These are phyloP conservation scores for Argyrosomus regius DNA, from an alignment of 2,797 vertebrate genomes.

Conservation along the genomic window DNA sequence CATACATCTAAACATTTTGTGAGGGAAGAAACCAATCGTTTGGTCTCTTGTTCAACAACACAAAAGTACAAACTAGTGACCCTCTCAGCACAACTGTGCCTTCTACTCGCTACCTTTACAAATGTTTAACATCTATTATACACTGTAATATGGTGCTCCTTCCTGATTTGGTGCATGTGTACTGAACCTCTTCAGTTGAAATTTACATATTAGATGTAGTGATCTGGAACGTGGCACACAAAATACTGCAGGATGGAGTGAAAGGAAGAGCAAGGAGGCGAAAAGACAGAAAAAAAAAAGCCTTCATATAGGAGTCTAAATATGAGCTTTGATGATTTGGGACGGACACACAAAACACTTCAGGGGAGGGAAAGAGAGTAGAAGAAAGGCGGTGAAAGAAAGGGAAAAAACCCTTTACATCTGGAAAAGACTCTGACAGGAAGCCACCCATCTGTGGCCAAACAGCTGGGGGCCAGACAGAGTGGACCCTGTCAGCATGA, in stretches of 20 bases:
- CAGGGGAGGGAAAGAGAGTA: conserved; percentile 32
- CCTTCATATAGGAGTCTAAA: not conserved
- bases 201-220: not conserved
- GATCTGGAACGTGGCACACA: not conserved
- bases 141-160: not conserved
- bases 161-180: not conserved
- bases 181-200: not conserved
- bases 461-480: conserved; percentile 75
- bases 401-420: conserved; percentile 56
- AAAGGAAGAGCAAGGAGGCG: conserved; percentile 7
- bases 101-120: not conserved
- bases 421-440: conserved; percentile 76
- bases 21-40: not conserved
- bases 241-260: not conserved
- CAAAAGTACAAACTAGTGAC: not conserved
- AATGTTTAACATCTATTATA: not conserved
- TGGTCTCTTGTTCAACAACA: not conserved
- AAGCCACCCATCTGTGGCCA: conserved; percentile 77
- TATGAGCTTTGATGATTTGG: conserved; percentile 59
- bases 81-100: not conserved
- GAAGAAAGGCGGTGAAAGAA: conserved; percentile 62
- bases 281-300: conserved; percentile 11
- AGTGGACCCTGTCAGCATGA: conserved; percentile 62
- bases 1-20: not conserved
- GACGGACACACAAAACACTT: conserved; percentile 47